phyloP scores from a whole-genome alignment of 2,797 vertebrate species.

The Malurus leucopterus region DNA sequence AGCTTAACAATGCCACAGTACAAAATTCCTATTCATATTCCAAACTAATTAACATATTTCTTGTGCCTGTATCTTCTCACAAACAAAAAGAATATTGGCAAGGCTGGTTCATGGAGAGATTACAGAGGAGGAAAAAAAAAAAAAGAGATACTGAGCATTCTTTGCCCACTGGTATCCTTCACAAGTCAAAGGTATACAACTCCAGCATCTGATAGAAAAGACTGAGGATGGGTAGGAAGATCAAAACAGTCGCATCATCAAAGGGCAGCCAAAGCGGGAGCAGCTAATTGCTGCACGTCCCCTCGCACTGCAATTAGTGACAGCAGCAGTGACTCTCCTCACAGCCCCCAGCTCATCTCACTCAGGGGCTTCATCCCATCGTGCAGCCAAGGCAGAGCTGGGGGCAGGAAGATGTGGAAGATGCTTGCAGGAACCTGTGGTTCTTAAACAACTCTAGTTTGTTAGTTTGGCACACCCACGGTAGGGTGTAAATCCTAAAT shows the following conservation, averaged over 20 bases:
- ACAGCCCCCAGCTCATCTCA: background rate
- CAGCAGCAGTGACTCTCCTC: background rate
- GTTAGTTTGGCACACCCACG: background rate
- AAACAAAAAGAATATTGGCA: background rate
- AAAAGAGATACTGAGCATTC: background rate
- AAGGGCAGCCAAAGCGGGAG: background rate
- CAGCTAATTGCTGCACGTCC: background rate
- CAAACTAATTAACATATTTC: background rate
- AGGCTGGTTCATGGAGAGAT: background rate
- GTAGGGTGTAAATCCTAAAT: background rate
- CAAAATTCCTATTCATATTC: background rate
- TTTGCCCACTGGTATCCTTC: background rate
- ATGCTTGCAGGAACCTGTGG: background rate
- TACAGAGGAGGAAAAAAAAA: background rate
- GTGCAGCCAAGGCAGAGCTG: background rate
- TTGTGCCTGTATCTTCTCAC: background rate
- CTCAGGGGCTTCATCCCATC: background rate
- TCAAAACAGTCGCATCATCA: background rate
- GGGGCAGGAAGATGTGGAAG: background rate
- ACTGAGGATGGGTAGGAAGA: background rate
- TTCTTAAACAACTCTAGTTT: background rate
- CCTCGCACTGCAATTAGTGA: background rate
- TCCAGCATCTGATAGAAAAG: background rate
- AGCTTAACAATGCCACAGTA: background rate
- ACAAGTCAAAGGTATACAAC: background rate